A percentile compares a stretch with the other conserved stretches of the same genome.
These are phyloP conservation scores for Drosophila bocqueti DNA, from an alignment of 1,140 invertebrate genomes.

Conservation along the genomic window DNA sequence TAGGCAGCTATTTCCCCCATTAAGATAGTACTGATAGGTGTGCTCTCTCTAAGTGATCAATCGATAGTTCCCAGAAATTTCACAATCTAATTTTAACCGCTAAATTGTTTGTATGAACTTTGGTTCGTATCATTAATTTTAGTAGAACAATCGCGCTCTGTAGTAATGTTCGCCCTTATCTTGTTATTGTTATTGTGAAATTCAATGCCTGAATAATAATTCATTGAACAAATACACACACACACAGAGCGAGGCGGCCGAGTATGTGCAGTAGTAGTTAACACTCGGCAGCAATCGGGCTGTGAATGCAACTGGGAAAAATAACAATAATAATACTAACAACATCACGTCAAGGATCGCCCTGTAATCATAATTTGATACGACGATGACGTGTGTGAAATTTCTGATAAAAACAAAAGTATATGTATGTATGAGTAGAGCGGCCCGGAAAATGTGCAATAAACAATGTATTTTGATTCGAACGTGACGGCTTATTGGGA, in stretches of 20 bases:
- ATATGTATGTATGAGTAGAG: not conserved
- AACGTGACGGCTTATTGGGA: conserved; percentile 57
- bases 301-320: conserved; percentile 35
- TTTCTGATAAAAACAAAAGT: conserved; percentile 28
- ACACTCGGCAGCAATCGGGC: not conserved
- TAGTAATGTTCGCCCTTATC: conserved; percentile 32
- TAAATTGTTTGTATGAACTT: conserved; percentile 43
- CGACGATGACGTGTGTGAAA: conserved; percentile 41
- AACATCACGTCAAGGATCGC: conserved; percentile 46
- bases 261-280: conserved; percentile 8
- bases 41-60: conserved; percentile 8
- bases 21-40: conserved; percentile 3
- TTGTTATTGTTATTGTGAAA: conserved; percentile 68
- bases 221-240: conserved; percentile 53
- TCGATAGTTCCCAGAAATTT: conserved; percentile 10
- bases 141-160: conserved; percentile 38
- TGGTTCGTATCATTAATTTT: conserved; percentile 36
- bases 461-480: conserved; percentile 57
- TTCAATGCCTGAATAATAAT: conserved; percentile 57
- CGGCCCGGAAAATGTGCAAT: conserved; percentile 45
- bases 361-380: conserved; percentile 37
- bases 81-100: conserved; percentile 25
- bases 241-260: not conserved
- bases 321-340: conserved; percentile 22
- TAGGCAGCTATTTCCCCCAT: too few relatives aligned